Evolutionary conservation across 23 tunicate species (phyloP), one percentile per base, ranked within the genome.

Genomic region (Halocynthia roretzi): DNA sequence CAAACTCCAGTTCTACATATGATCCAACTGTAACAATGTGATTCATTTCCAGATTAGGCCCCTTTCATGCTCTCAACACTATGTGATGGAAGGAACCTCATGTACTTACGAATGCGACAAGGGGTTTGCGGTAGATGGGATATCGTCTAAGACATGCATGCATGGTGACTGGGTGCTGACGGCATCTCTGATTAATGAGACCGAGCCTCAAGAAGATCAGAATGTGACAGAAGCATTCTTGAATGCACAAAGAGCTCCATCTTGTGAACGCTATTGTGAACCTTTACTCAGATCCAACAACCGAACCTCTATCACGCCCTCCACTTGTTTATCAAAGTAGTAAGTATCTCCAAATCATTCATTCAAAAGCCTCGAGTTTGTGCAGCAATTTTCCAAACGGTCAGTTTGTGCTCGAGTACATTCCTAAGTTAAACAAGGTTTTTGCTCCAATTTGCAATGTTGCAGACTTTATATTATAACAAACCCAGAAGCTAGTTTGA

Each of bases 251-350:
- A 19, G 17, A 10, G 12, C 78, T 22, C 87, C 95, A 7, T 19
- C 81, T 19, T 88, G 95, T 83, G 87, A 72, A 53, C 50, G 60
- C 51, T 88, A 71, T 76, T 88, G 95, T 71, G 50, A 15, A 52
- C 70, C 80, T 6, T 77, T 73, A 7, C 44, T 52, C 18, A 21
- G 50, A 50, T 10, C 50, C 14, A 31, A 63, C 10, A 76, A 81
- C 40, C 53, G 20, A 22, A 81, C 82, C 53, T 60, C 53, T 21
- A 12, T 81, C 11, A 68, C 53, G 10, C 93, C 93, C 7, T 12
- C 76, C 4, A 0, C 71, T 0, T 74, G 78, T 18, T 2, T 50
- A 8, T 14, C 10, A 1, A 48, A 74, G 31, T 14, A 53, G 78
- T 74, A 74, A 74, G 76, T 19, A 4, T 15, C 44, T 31, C 4